These are phyloP conservation scores for Hylaeus anthracinus DNA, from an alignment of 1,140 invertebrate species.

Conservation along the genomic window DNA sequence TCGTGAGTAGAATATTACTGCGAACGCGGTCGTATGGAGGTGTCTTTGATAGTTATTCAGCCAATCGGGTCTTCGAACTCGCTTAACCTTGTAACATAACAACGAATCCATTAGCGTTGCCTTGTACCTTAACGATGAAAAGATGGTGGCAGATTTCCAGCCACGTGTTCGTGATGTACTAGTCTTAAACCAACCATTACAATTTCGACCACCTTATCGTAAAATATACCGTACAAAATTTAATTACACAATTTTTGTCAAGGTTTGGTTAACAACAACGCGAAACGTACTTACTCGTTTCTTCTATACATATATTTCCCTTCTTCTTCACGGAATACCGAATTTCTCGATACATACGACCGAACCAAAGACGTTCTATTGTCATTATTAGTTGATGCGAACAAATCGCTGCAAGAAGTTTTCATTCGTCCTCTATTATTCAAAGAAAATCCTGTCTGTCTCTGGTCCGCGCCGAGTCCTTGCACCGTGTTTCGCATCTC, in stretches of 20 bases:
- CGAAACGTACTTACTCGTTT: no score
- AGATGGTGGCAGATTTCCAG: not conserved
- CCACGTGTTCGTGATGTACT: not conserved
- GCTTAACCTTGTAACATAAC: slow-evolving; percentile 53
- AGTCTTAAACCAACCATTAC: not conserved
- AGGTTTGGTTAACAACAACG: no score
- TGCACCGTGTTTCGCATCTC: not conserved
- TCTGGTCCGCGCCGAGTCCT: not conserved
- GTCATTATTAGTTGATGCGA: not conserved
- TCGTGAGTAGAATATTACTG: slow-evolving; percentile 15
- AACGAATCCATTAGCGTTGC: slow-evolving; percentile 17
- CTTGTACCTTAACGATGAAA: slow-evolving; percentile 29
- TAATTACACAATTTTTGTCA: no score
- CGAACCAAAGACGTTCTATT: no score
- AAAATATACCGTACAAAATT: no score
- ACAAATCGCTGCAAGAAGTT: not conserved
- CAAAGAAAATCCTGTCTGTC: slow-evolving; percentile 19
- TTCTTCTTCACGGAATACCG: no score
- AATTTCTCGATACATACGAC: no score
- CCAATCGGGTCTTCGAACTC: slow-evolving; percentile 40
- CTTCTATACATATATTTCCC: no score
- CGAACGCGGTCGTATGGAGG: slow-evolving; percentile 3
- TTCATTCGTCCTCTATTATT: not conserved
- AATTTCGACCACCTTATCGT: not conserved
- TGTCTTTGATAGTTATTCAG: slow-evolving; percentile 29